phyloP scores from a whole-genome alignment of 2,113 vertebrate species.

The Sprattus sprattus region DNA sequence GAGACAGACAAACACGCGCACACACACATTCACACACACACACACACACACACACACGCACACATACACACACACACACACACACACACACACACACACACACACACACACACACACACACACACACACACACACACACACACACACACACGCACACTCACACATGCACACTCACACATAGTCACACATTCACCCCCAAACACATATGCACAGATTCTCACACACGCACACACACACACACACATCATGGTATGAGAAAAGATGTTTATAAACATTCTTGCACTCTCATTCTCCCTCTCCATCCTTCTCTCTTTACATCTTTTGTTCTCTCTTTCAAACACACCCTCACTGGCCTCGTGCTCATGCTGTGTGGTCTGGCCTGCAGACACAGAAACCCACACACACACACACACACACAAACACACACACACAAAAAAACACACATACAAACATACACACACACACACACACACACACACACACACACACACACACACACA shows the following conservation, averaged over 20 bases:
- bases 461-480: background rate
- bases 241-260: background rate
- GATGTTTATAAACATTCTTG: conserved; percentile 14
- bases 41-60: background rate
- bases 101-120: background rate
- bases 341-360: background rate
- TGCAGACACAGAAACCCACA: background rate
- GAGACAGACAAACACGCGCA: background rate
- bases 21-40: background rate
- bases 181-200: background rate
- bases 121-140: background rate
- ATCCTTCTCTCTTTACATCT: background rate
- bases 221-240: background rate
- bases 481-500: no score
- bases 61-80: background rate
- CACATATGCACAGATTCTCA: background rate
- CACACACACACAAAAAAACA: background rate
- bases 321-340: background rate
- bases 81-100: background rate
- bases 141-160: background rate
- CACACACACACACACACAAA: background rate
- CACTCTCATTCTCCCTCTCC: background rate
- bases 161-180: background rate
- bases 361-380: conserved; percentile 38
- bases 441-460: background rate